Conservation (phyloP, 2,113 vertebrate species). For the Dolichotis patagonum region DNA sequence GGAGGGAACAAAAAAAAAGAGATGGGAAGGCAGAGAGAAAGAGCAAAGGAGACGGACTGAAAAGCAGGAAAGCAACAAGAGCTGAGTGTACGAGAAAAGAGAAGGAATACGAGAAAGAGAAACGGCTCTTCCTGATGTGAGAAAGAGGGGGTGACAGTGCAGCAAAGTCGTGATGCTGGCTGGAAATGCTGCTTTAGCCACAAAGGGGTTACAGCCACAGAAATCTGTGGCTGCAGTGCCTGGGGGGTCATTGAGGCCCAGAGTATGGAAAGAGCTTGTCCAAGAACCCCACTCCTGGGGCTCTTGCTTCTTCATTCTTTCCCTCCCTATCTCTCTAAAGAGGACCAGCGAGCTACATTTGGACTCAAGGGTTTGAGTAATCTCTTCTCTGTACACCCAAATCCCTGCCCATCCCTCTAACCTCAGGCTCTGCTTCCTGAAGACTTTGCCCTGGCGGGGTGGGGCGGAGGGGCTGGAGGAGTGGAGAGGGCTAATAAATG, state of each 20-base stretch:
- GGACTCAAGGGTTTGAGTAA: not conserved
- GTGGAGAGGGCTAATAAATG: not conserved
- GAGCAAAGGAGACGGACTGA: not conserved
- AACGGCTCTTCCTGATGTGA: accelerated
- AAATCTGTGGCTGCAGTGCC: not conserved
- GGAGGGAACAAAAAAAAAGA: not conserved
- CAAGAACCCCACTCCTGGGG: not conserved
- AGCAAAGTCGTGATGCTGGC: not conserved
- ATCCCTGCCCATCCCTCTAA: not conserved
- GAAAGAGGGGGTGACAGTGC: not conserved
- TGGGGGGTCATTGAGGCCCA: not conserved
- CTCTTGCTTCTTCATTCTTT: not conserved
- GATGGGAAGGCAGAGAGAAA: not conserved
- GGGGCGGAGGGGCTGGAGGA: not conserved
- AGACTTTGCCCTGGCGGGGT: not conserved
- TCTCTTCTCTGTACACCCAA: not conserved
- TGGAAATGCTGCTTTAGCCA: not conserved
- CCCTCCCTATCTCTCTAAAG: not conserved
- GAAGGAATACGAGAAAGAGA: not conserved
- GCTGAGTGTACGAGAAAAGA: not conserved
- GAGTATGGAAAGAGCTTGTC: not conserved
- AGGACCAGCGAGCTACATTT: too few species aligned
- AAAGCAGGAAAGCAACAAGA: not conserved
- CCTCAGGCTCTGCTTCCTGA: not conserved
- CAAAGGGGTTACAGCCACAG: not conserved